Evolutionary conservation across 2,888 invertebrate species (phyloP), one percentile per base, ranked within the genome.

Genomic region (Stenurella melanura): DNA sequence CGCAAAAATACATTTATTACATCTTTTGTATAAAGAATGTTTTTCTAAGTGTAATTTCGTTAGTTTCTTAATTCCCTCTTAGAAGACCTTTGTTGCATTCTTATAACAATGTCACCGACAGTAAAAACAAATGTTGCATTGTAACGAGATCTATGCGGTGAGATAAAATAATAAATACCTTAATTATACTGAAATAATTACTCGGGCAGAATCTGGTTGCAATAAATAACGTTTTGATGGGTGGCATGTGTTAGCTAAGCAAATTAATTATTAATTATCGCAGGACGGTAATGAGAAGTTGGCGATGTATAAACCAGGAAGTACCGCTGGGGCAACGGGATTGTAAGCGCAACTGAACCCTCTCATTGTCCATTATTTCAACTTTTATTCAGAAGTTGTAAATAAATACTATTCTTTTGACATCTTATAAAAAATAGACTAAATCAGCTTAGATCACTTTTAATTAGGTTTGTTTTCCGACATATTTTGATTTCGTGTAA

Each of bases 221-320:
- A 58, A 73, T 73, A 73, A 74, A 74, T 66, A 50, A 74, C 38
- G 57, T 74, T 73, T 74, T 67, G 67, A 56, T 58, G 57, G 58
- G n/a, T 58, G 74, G 50, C 74, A 68, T 67, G 67, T 74, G 74
- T 74, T 74, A 67, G 67, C 74, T 74, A 74, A 74, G 68, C 74
- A 67, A 74, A 74, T 74, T 74, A 74, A 74, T 74, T 74, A 74
- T 74, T 74, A 74, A 74, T 74, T 74, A 74, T 74, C 58, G 17
- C 74, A 17, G 64, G 42, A 26, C 42, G 57, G 58, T 74, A 57
- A 68, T 74, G 67, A 67, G 67, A 17, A 56, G 26, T 10, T 58
- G 26, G 38, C 38, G 64, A 64, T 38, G 38, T 34, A 38, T 64
- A 64, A 17, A 18, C 64, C 38, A 38, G 38, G 15, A 50, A n/a